These are phyloP conservation scores for Cephus pygmeus DNA, from an alignment of 2,888 invertebrate genomes.

Conservation along the genomic window DNA sequence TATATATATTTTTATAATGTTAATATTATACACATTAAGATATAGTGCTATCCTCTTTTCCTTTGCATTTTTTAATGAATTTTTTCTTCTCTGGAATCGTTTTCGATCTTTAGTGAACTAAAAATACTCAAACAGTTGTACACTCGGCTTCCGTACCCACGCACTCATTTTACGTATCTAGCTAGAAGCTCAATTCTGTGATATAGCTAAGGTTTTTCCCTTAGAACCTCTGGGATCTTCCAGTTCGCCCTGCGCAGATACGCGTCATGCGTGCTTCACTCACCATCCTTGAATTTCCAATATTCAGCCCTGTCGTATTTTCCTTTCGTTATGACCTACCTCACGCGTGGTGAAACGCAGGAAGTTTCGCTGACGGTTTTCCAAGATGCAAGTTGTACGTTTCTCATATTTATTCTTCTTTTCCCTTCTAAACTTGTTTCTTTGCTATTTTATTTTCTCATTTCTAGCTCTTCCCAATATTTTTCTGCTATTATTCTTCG, in stretches of 20 bases:
- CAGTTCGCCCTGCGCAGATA: neutral
- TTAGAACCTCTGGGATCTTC: neutral
- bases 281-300: neutral
- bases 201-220: neutral
- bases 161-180: neutral
- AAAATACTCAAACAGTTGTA: neutral
- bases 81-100: neutral
- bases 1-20: neutral
- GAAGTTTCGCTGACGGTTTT: neutral
- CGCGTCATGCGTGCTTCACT: neutral
- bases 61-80: neutral
- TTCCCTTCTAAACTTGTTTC: neutral
- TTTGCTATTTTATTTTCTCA: neutral
- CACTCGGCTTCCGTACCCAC: neutral
- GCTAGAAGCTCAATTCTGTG: neutral
- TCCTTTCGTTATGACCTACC: conserved; percentile 5
- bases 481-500: neutral
- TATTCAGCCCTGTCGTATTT: neutral
- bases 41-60: neutral
- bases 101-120: neutral
- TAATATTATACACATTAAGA: neutral
- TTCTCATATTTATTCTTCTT: neutral
- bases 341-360: neutral
- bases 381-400: neutral
- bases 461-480: neutral